Evolutionary conservation across 2,113 vertebrate genomes (phyloP), one percentile per base, ranked within the genome.

Genomic region (Corvus cornix): DNA sequence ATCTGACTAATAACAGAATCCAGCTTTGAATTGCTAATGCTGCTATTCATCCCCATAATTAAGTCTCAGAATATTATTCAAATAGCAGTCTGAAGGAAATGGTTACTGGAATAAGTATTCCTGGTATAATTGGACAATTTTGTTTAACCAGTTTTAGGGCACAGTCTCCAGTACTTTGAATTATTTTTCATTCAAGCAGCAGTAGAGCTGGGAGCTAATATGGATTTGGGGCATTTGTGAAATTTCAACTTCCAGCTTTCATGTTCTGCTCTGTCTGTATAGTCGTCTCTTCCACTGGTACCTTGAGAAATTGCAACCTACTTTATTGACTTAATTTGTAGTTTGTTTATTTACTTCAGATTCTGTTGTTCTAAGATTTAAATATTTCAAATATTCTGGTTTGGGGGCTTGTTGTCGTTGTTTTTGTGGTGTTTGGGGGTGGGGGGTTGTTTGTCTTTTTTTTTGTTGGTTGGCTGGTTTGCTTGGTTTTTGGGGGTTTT

Each of bases 1-100:
- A 30, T 41, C 33, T 63, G 26, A 51, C 43, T 30, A 74, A 51
- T 81, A 87, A 52, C 11, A 84, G 58, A 87, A 60, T 37, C 56
- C 53, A 60, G 19, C 60, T 96, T 76, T 96, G 67, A 89, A 89
- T 78, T 91, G 46, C 43, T 90, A 80, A 83, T 84, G 63, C 17
- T 89, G 16, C 30, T 84, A 35, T 78, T 84, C 52, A 89, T 41
- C 37, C 33, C 9, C 5, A 5, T 68, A 84, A 82, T 77, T 85
- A 94, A 73, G 37, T 56, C 59, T 87, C 70, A 83, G 48, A 67
- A 49, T 90, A 53, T 60, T 69, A 80, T 85, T 95, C 63, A 94
- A 81, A 67, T 31, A 72, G 16, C 24, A 72, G 24, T 63, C 43
- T 78, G 72, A 63, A 76, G 83, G 66, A 76, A 69, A 8, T 5